Base-by-base conservation (phyloP, 2,113 vertebrate species). In the Rhinichthys klamathensis region DNA sequence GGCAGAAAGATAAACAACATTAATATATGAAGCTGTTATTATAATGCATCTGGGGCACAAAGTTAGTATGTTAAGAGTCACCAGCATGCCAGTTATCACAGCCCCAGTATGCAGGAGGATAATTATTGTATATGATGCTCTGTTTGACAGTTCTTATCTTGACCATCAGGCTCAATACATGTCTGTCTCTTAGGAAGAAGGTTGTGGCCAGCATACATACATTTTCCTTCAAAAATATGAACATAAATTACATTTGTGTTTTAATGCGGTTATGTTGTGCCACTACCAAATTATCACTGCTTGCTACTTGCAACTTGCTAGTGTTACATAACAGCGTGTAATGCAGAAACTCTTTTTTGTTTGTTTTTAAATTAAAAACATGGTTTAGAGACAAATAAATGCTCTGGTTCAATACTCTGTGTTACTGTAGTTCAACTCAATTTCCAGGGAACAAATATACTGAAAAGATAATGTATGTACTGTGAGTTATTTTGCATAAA, bases 41-140 rank as follows among this genome's bases (percentile, higher is more conserved):
- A 69, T 70, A 72, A 83, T 83, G 67, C 65, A 72, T 56, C 65
- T 82, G 51, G 80, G 80, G 21, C 49, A 56, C 65, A 58, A 32
- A 58, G 23, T 70, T 70, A 82, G 65, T 82, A 46, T 32, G 65
- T n/a, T 82, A 82, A 35, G n/a, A 80, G 44, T 67, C 25, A 65
- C n/a, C n/a, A n/a, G 5, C 16, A 65, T 49, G 5, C 27, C 51
- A 51, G 27, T 54, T 70, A 41, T 58, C 13, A n/a, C 8, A 67
- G 15, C n/a, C n/a, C 2, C 18, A 35, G 12, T 51, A n/a, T 56
- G 27, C 38, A 32, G 18, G 51, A 60, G 27, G 18, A 60, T n/a
- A 35, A n/a, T 44, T 49, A 35, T 8, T 25, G 21, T 58, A 30
- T 54, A 32, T 9, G 2, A 35, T 49, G 16, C 10, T 32, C 12